phyloP scores from a whole-genome alignment of 2,888 invertebrate species.

The Ophion ellenae region DNA sequence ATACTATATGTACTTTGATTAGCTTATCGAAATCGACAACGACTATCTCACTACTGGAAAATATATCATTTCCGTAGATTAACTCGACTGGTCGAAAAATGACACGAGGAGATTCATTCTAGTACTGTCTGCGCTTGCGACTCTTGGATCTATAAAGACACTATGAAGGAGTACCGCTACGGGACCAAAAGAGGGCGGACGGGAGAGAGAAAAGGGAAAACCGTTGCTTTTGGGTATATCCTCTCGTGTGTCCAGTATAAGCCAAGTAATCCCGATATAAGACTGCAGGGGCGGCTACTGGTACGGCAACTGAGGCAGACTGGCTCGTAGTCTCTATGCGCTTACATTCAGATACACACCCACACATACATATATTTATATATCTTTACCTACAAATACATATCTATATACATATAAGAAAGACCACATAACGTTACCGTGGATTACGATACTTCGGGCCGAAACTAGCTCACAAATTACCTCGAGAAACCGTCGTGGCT shows the following conservation, averaged over 20 bases:
- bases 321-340: slow-evolving; percentile 42
- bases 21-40: neutral
- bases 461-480: slow-evolving; percentile 82
- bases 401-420: slow-evolving; percentile 54
- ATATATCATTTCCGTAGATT: neutral
- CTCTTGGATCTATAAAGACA: slow-evolving; percentile 41
- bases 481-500: slow-evolving; percentile 81
- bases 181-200: neutral
- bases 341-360: slow-evolving; percentile 27
- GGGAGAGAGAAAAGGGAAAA: slow-evolving; percentile 66
- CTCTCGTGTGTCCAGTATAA: slow-evolving; percentile 76
- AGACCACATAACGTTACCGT: slow-evolving; percentile 78
- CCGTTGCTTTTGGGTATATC: slow-evolving; percentile 75
- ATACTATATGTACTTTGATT: neutral
- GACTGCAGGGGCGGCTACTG: slow-evolving; percentile 70
- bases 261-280: slow-evolving; percentile 81
- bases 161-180: slow-evolving; percentile 17
- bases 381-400: slow-evolving; percentile 30
- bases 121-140: slow-evolving; percentile 17
- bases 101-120: neutral
- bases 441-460: slow-evolving; percentile 80
- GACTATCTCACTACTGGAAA: neutral
- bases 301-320: slow-evolving; percentile 64
- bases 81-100: neutral
- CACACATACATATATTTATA: slow-evolving; percentile 44